Conservation (phyloP, 2,113 vertebrate genomes). For the Sapajus apella region DNA sequence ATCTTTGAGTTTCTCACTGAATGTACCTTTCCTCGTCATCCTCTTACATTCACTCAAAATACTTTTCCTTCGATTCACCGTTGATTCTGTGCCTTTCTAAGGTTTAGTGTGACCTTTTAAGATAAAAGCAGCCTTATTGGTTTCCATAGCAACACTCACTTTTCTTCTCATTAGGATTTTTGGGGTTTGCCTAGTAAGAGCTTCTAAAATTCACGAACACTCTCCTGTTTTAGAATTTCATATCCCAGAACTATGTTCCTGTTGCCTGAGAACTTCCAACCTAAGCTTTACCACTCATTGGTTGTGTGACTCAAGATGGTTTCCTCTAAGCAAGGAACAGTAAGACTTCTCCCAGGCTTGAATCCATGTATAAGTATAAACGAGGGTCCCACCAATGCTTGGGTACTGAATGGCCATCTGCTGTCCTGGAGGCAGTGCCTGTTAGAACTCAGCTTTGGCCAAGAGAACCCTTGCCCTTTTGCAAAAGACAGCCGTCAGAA, state of each 20-base stretch:
- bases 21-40: background rate
- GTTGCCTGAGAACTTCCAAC: background rate
- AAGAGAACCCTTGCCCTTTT: background rate
- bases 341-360: background rate
- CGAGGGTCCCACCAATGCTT: background rate
- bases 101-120: slow-evolving; percentile 4
- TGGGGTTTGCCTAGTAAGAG: background rate
- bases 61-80: background rate
- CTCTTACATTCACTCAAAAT: background rate
- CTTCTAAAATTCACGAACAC: background rate
- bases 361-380: background rate
- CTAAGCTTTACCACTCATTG: background rate
- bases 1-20: background rate
- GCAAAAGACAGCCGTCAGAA: background rate
- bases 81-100: background rate
- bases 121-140: background rate
- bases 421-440: background rate
- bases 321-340: background rate
- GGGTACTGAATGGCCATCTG: background rate
- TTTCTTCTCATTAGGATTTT: slow-evolving; percentile 44
- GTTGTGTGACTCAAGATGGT: background rate
- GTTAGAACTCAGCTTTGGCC: background rate
- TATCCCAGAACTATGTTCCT: background rate
- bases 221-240: slow-evolving; percentile 10
- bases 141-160: slow-evolving; percentile 58